Evolutionary conservation across 2,797 vertebrate species (phyloP).

Genomic region (Anguilla megastoma): DNA sequence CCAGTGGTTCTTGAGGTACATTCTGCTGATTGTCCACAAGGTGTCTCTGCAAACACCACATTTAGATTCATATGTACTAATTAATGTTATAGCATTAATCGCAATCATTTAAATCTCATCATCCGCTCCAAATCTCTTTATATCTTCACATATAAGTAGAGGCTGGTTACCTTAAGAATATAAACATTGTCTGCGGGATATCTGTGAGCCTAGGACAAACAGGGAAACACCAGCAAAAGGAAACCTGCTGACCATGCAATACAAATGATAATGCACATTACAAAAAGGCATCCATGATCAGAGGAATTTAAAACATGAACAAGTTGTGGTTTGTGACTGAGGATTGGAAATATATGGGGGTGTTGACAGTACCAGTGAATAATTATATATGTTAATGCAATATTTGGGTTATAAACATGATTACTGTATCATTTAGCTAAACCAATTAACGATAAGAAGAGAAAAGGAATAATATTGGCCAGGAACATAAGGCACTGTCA

Average conservation of each 20-base stretch:
- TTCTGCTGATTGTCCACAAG: neutral
- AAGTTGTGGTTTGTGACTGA: neutral
- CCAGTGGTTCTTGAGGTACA: neutral
- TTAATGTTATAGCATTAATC: neutral
- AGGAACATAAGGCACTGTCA: neutral
- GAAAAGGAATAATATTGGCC: neutral
- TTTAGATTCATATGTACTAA: neutral
- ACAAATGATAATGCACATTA: too few species aligned
- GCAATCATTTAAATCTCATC: neutral
- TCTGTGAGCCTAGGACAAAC: too few species aligned
- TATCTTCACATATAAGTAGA: neutral
- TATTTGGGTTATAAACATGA: neutral
- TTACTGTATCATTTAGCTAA: constrained; percentile 14
- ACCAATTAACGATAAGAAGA: constrained; percentile 9
- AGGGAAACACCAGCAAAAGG: too few species aligned
- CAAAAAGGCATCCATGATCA: too few species aligned
- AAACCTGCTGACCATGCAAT: too few species aligned
- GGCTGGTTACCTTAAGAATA: neutral
- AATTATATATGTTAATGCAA: neutral
- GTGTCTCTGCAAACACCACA: neutral
- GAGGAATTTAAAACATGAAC: too few species aligned
- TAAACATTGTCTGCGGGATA: neutral
- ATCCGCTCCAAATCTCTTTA: neutral
- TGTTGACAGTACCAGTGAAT: neutral
- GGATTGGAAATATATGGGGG: neutral